phyloP scores from a whole-genome alignment of 1,140 invertebrate genomes.

The Trichonephila clavipes region DNA sequence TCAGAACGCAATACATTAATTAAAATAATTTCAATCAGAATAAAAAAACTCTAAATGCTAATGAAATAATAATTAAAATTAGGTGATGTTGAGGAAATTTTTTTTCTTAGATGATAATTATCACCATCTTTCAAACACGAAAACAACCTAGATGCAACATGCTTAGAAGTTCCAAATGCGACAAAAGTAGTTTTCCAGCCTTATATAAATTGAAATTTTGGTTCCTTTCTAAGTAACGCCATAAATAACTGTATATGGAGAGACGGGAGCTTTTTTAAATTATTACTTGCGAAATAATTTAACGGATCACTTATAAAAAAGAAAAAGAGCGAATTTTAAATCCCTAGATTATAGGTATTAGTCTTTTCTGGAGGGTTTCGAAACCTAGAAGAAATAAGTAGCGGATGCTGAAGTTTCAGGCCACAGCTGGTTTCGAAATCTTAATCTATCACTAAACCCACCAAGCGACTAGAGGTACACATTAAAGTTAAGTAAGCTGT shows the following conservation, averaged over 20 bases:
- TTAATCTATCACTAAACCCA: conserved; percentile 70
- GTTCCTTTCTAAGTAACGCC: background rate
- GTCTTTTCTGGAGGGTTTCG: background rate
- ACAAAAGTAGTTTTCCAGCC: background rate
- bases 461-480: background rate
- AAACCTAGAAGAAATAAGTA: conserved; percentile 46
- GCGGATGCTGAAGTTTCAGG: conserved; percentile 53
- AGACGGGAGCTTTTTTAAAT: conserved; percentile 32
- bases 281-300: conserved; percentile 62
- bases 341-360: conserved; percentile 51
- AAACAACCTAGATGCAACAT: background rate
- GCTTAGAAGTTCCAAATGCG: background rate
- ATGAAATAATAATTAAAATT: background rate
- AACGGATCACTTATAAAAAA: conserved; percentile 60
- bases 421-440: conserved; percentile 61
- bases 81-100: background rate
- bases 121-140: background rate
- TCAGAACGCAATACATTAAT: background rate
- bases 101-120: background rate
- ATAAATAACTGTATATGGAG: conserved; percentile 38
- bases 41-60: background rate
- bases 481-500: conserved; percentile 73
- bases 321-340: conserved; percentile 30
- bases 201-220: conserved; percentile 10
- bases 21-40: background rate